Evolutionary conservation across 2,797 vertebrate species (phyloP), one percentile per base, ranked within the genome.

Genomic region (Coendou prehensilis): DNA sequence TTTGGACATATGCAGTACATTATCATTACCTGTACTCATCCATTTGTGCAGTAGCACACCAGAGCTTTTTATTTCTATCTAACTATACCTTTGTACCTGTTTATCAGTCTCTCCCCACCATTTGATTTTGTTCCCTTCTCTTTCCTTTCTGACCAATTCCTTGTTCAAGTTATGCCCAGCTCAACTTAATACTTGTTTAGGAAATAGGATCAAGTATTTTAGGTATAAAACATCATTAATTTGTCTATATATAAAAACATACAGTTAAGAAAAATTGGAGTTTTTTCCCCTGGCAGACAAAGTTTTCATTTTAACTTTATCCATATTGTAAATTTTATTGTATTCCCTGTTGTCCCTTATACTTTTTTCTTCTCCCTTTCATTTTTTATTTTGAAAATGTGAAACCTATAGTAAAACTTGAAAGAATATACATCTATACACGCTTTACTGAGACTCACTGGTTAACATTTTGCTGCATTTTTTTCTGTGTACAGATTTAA

Each of bases 381-480:
- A 63, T 10, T 79, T 96, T 84, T 79, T 64, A 82, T 85, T 89
- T 82, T 73, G 69, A 79, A 89, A 86, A 75, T 83, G 59, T 61
- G 9, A 89, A 75, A 50, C 7, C 50, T 86, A 1, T 67, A 33
- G 5, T 82, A 59, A 87, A 88, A 14, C 71, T 87, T 56, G 59
- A 81, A 91, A 85, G 56, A 37, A 56, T 59, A 73, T 47, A 83
- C 23, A 73, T 81, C 30, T 52, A 79, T 45, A 18, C 84, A 17
- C 5, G 47, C n/a, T 71, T 82, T 57, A 63, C n/a, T 52, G 89
- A 75, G 75, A 75, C 56, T 92, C 13, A 69, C 18, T 30, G 71
- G 28, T 69, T 89, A 95, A 69, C n/a, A 28, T 87, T 96, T 47
- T 83, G 22, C n/a, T 63, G 89, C 22, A 69, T 79, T 89, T 92